Base-by-base conservation (phyloP, 92 coral and sea anemone species). In the Phenganax marumi region DNA sequence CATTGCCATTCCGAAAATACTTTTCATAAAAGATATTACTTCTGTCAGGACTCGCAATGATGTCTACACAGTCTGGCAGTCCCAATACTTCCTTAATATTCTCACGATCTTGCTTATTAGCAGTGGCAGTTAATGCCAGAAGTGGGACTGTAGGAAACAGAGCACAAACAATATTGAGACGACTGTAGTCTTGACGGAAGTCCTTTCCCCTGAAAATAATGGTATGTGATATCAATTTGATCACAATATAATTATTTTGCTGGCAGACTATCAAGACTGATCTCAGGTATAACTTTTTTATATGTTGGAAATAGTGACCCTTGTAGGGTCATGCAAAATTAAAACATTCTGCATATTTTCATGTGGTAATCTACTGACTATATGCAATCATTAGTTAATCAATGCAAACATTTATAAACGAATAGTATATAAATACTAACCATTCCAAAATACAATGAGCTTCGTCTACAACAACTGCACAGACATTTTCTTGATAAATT, bases 91-190 rank as follows among this genome's bases (percentile, higher is more conserved):
- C 75, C 10, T 11, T 49, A 8, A 70, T 70, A 0, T 70, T 2
- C 33, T 70, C 10, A 12, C 52, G 10, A 70, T 70, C 75, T 18
- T 7, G 10, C 8, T 26, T 70, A 49, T 70, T 70, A 7, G 52
- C 75, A 0, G 75, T 70, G 18, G 75, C 75, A 25, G 75, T 70
- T 49, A 70, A 10, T 43, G 75, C 75, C 10, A 70, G 75, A 3
- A 26, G 52, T 70, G 75, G 75, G 12, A 70, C 75, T 0, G 10
- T 17, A 70, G 52, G 52, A 22, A 70, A 70, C 53, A 17, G 4
- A 26, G 75, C 75, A 70, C 75, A 70, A 26, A 70, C 18, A 24
- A 70, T 49, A 13, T 18, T 18, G n/a, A 70, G 52, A 4, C 33
- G 4, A 4, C 75, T 16, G 17, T 70, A 70, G 23, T 70, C 75